Evolutionary conservation across 2,888 invertebrate species (phyloP).

Genomic region (Apeira syringaria): DNA sequence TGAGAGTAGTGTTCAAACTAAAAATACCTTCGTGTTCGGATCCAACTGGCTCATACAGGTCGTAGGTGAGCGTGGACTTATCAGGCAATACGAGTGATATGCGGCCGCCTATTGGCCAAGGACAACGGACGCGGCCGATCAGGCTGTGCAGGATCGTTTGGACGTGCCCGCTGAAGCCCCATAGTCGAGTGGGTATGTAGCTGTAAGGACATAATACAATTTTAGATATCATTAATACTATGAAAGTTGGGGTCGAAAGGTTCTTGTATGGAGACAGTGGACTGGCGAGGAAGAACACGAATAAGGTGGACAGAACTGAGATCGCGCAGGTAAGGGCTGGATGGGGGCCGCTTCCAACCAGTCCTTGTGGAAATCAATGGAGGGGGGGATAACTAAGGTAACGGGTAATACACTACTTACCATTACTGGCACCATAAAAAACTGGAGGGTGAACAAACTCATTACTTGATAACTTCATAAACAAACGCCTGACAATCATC

Average conservation of each 20-base stretch:
- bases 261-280: no score
- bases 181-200: slow-evolving; percentile 93
- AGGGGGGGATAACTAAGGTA: no score
- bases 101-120: slow-evolving; percentile 94
- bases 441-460: not conserved
- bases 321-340: no score
- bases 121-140: slow-evolving; percentile 93
- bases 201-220: slow-evolving; percentile 75
- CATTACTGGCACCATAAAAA: no score
- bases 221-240: no score
- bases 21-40: slow-evolving; percentile 87
- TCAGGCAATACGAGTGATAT: slow-evolving; percentile 90
- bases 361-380: no score
- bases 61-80: slow-evolving; percentile 95
- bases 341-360: no score
- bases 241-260: no score
- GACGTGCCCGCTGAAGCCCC: slow-evolving; percentile 98
- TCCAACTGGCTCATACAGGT: slow-evolving; percentile 92
- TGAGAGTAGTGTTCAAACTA: no score
- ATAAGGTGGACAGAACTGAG: no score
- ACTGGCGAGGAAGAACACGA: no score
- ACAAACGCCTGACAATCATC: not conserved
- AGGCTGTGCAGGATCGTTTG: slow-evolving; percentile 96
- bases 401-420: no score
- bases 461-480: not conserved